Evolutionary conservation across 2,888 invertebrate species (phyloP).

Genomic region (Apocheima hispidaria): DNA sequence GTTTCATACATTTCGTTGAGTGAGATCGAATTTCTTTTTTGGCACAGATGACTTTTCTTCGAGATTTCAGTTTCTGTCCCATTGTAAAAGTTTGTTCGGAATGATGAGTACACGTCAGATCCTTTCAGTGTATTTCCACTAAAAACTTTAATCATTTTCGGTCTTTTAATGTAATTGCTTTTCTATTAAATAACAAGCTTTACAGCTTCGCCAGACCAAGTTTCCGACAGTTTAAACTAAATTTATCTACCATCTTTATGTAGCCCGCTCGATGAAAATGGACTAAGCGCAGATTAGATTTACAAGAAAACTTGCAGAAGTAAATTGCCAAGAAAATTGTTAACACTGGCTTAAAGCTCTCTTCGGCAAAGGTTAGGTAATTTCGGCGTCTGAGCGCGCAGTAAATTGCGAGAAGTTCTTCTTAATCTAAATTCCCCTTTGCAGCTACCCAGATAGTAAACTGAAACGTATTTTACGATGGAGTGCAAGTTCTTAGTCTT

Average conservation of each 20-base stretch:
- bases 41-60: too few relatives aligned
- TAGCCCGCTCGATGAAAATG: constrained; percentile 13
- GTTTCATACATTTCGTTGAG: too few relatives aligned
- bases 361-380: too few relatives aligned
- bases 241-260: constrained; percentile 27
- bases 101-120: too few relatives aligned
- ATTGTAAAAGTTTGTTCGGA: too few relatives aligned
- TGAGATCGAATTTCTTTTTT: too few relatives aligned
- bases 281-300: constrained; percentile 1
- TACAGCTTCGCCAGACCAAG: constrained; percentile 1
- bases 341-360: too few relatives aligned
- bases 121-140: too few relatives aligned
- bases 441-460: background rate
- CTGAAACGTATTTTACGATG: background rate
- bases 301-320: background rate
- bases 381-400: too few relatives aligned
- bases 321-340: background rate
- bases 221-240: constrained; percentile 8
- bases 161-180: background rate
- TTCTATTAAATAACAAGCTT: background rate
- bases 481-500: background rate
- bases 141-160: too few relatives aligned
- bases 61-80: too few relatives aligned
- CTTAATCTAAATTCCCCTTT: background rate
- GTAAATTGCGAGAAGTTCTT: background rate